A percentile compares a stretch with the other conserved stretches of the same genome.
Conservation (phyloP, 2,797 vertebrate species). For the Acrossocheilus wenchowensis region DNA sequence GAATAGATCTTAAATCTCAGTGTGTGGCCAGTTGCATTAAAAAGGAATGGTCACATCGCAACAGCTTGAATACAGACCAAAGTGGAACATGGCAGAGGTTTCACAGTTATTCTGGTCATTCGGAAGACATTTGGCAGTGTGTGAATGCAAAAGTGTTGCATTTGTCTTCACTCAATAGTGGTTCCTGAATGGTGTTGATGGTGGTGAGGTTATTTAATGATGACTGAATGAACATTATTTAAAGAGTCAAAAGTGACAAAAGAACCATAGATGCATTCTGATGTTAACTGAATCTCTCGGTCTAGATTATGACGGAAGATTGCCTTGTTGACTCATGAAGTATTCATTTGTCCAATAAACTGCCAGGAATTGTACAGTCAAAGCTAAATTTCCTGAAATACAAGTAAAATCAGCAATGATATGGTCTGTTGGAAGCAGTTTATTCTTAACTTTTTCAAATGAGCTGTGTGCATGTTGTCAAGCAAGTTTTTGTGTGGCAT, state of each 20-base stretch:
- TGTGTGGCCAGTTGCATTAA: slow-evolving; percentile 61
- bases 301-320: background rate
- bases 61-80: slow-evolving; percentile 50
- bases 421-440: background rate
- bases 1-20: slow-evolving; percentile 60
- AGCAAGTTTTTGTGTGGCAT: background rate
- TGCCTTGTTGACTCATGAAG: background rate
- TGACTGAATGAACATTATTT: slow-evolving; percentile 19
- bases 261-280: slow-evolving; percentile 21
- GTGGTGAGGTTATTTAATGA: background rate
- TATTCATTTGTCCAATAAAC: slow-evolving; percentile 5
- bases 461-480: background rate
- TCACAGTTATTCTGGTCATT: slow-evolving; percentile 57
- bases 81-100: slow-evolving; percentile 53
- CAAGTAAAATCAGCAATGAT: background rate
- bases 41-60: slow-evolving; percentile 57
- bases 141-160: slow-evolving; percentile 46
- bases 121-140: slow-evolving; percentile 41
- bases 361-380: background rate
- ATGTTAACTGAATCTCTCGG: slow-evolving; percentile 1
- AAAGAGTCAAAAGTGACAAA: slow-evolving; percentile 23
- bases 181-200: slow-evolving; percentile 16
- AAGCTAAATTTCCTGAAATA: background rate
- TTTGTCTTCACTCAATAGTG: slow-evolving; percentile 32
- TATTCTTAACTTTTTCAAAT: background rate